Conservation (phyloP, 2,797 vertebrate species). For the Arrhamphus sclerolepis region DNA sequence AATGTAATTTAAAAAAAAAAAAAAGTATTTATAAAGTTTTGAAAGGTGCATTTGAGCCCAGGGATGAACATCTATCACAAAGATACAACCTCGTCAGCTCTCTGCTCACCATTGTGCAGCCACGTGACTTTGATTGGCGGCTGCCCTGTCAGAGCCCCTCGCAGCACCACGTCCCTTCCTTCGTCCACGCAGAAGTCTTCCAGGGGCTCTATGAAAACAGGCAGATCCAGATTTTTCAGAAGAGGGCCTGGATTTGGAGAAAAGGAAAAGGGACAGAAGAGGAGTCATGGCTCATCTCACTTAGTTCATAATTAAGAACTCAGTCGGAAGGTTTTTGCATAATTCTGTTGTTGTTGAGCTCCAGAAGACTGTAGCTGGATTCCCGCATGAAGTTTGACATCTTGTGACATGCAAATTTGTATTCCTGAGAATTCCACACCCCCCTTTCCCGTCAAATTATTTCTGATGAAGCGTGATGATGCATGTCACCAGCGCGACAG, state of each 20-base stretch:
- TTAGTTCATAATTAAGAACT: no score
- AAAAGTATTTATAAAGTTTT: no score
- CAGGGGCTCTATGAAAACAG: slow-evolving; percentile 69
- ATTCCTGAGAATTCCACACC: slow-evolving; percentile 9
- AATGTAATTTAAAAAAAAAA: no score
- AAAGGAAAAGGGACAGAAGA: neutral
- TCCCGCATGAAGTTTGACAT: neutral
- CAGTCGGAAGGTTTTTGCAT: neutral
- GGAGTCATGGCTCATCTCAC: neutral
- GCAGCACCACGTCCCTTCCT: slow-evolving; percentile 70
- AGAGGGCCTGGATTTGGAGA: slow-evolving; percentile 28
- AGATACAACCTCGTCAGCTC: neutral
- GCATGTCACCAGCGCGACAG: no score
- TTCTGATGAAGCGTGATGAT: no score
- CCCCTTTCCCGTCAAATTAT: neutral
- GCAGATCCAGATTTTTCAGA: slow-evolving; percentile 42
- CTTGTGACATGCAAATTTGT: neutral
- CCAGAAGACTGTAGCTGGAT: neutral
- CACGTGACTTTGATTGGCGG: slow-evolving; percentile 76
- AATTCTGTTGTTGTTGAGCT: neutral
- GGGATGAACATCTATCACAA: no score
- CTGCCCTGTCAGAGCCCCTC: slow-evolving; percentile 67
- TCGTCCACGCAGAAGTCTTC: slow-evolving; percentile 76
- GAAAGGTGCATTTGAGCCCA: no score
- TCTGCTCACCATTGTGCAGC: slow-evolving; percentile 81